phyloP scores from a whole-genome alignment of 2,888 invertebrate genomes.

The Orchestes rusci region DNA sequence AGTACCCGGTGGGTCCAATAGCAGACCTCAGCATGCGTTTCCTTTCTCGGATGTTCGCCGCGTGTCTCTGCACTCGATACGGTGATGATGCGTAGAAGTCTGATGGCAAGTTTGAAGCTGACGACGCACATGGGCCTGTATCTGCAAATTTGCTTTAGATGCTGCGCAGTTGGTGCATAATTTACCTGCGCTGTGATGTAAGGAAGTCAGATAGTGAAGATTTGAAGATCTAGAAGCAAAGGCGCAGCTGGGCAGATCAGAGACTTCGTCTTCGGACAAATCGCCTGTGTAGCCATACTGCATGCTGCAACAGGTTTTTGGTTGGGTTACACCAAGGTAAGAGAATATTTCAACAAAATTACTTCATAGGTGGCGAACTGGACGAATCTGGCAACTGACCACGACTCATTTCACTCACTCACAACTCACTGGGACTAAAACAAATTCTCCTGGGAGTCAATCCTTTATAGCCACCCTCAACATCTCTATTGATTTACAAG shows the following conservation, averaged over 20 bases:
- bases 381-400: slow-evolving; percentile 63
- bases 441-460: slow-evolving; percentile 7
- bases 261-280: slow-evolving; percentile 55
- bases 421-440: slow-evolving; percentile 5
- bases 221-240: slow-evolving; percentile 55
- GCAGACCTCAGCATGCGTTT: slow-evolving; percentile 98
- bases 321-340: too few relatives aligned
- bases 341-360: too few relatives aligned
- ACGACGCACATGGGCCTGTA: slow-evolving; percentile 34
- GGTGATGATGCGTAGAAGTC: slow-evolving; percentile 67
- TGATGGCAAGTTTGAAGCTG: slow-evolving; percentile 33
- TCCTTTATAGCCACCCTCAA: slow-evolving; percentile 8
- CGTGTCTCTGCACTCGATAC: slow-evolving; percentile 84
- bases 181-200: slow-evolving; percentile 41
- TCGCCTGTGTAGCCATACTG: slow-evolving; percentile 45
- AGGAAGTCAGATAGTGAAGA: slow-evolving; percentile 39
- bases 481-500: too few relatives aligned
- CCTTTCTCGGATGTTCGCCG: slow-evolving; percentile 93
- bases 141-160: slow-evolving; percentile 25
- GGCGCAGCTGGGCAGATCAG: slow-evolving; percentile 75
- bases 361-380: slow-evolving; percentile 63
- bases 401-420: slow-evolving; percentile 33
- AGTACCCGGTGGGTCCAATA: slow-evolving; percentile 69
- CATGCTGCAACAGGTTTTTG: slow-evolving; percentile 34
- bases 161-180: neutral